Evolutionary conservation across 2,888 invertebrate species (phyloP), one percentile per base, ranked within the genome.

Genomic region (Eurois occulta): DNA sequence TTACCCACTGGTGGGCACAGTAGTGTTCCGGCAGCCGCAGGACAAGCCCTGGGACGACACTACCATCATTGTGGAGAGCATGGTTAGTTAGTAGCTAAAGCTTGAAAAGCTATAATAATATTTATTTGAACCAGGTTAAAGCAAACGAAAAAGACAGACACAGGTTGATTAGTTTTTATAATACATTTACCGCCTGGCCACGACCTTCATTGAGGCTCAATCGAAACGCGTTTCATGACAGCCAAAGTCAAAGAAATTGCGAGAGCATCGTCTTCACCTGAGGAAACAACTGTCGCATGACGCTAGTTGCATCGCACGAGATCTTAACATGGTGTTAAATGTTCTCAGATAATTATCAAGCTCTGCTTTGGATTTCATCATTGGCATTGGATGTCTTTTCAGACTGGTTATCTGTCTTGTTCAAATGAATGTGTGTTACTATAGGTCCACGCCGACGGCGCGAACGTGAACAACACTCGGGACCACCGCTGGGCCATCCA

Each of bases 401-500:
- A 16, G 1, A 41, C 3, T 65, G 3, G 2, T 16, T 21, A 62
- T 21, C 5, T 62, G 35, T 62, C 18, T 60, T 62, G 32, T 28
- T 28, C 16, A 7, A 16, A 16, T 28, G 16, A 28, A 28, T 62
- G 32, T 35, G 32, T 35, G 32, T 32, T 32, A 58, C 21, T 62
- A 11, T 95, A 99, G 89, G 98, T 99, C 48, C 99, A 99, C 93
- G 98, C 98, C 0, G 99, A 99, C 93, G 99, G 99, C 0, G 97
- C 98, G 6, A 97, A 97, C 74, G 95, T 98, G 77, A 98, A 98
- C 93, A 98, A 98, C 92, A 98, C 98, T 0, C 97, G 96, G 65
- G 97, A 97, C 21, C 98, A 98, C 93, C 97, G 98, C 84, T 99
- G 99, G 99, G 98, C 98, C 21, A 97, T 99, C 32, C 98, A 99